Base-by-base conservation (phyloP, 2,888 invertebrate genomes). In the Slavum lentiscoides region DNA sequence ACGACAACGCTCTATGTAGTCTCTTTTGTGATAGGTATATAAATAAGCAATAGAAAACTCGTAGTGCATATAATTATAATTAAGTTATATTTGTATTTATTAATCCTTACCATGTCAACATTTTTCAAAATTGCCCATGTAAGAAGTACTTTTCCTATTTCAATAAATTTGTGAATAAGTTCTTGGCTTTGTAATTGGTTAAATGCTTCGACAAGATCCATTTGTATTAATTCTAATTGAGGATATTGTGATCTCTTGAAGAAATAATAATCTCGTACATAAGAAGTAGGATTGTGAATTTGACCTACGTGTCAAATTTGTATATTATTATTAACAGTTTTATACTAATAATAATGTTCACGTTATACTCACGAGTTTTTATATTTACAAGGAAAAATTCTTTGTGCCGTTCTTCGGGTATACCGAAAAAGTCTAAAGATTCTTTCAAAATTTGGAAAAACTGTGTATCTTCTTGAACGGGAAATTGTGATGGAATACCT, bases 191-290 rank as follows among this genome's bases (percentile, higher is more conserved):
- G 96, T 43, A 98, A 88, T 5, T 94, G 95, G 84, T 93, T 91
- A 85, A 94, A 94, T 0, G 98, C 98, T 77, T 94, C 94, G 23
- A 94, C 94, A 0, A 95, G 93, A 85, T 95, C 92, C 95, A 98
- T 95, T 85, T 95, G 92, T 7, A 97, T 92, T 82, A 99, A 88
- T 82, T 95, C 95, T 67, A 99, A 88, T 86, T 99, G 98, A 0
- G 99, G 99, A 87, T 99, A 98, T 86, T 98, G 97, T 0, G 98
- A 97, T 19, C 99, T 91, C 86, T 97, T 96, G 88, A 96, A 96
- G 88, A 95, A 96, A 86, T 96, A 96, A 86, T 92, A 94, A 86
- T 99, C 99, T 64, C 99, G 90, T 0, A 99, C 98, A 87, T 97
- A 98, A 82, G 96, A 93, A 83, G 93, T 92, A 0, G 97, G 93